A percentile compares a stretch with the other conserved stretches of the same genome.
phyloP scores from a whole-genome alignment of 2,113 vertebrate genomes.

The Indri indri region DNA sequence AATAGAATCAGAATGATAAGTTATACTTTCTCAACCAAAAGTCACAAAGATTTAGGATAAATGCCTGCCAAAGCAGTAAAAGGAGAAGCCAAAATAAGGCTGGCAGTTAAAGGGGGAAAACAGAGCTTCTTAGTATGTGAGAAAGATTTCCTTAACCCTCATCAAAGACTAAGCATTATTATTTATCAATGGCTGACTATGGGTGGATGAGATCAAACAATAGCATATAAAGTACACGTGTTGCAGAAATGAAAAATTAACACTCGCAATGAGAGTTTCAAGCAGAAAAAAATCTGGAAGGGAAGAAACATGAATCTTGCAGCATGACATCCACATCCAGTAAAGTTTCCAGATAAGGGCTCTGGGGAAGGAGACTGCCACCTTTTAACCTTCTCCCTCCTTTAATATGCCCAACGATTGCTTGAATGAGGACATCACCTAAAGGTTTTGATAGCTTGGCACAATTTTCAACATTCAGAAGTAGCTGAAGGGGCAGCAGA shows the following conservation, averaged over 20 bases:
- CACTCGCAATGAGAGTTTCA: background rate
- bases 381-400: background rate
- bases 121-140: background rate
- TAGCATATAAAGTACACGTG: background rate
- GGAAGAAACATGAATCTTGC: background rate
- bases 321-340: background rate
- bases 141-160: background rate
- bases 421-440: background rate
- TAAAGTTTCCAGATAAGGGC: background rate
- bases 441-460: background rate
- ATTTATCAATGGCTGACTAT: background rate
- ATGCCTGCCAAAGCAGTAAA: background rate
- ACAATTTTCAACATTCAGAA: background rate
- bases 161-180: background rate
- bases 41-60: slow-evolving; percentile 50
- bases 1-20: slow-evolving; percentile 31
- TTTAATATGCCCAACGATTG: background rate
- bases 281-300: background rate
- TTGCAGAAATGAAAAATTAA: background rate
- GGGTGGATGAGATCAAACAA: background rate
- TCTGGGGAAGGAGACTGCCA: background rate
- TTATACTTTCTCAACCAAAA: slow-evolving; percentile 35
- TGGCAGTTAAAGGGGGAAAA: background rate
- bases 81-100: slow-evolving; percentile 1
- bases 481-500: background rate